Base-by-base conservation (phyloP, 2,888 invertebrate genomes). In the Loripinus fragilis region DNA sequence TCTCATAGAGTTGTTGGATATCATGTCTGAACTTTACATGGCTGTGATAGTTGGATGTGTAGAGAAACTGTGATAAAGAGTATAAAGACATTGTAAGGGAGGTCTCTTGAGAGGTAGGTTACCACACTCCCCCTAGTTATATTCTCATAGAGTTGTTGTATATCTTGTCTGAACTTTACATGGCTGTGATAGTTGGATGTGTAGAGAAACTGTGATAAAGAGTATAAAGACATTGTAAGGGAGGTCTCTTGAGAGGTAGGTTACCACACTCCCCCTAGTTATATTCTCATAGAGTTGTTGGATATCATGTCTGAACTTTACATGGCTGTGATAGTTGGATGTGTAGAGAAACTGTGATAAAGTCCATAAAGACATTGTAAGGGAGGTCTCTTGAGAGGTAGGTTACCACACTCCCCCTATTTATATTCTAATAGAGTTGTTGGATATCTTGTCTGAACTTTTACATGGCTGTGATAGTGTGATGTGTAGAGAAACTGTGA, bases 311-410 rank as follows among this genome's bases (percentile, higher is more conserved):
- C 88, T 10, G 89, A 89, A 78, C 71, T n/a, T 76, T 90, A 28
- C 83, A 85, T 33, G 86, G 86, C 20, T 84, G 79, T 23, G 88
- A 88, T 68, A 83, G 84, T 64, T 90, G 91, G 90, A 33, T 90
- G 30, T 87, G 88, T 67, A 72, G 88, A 17, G 89, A 92, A n/a
- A 85, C 85, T 30, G 88, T 89, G 0, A 76, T 89, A 25, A 72
- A 72, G 7, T 74, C 81, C 10, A 69, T 88, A 42, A 42, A 42
- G 15, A 12, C 42, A 42, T 89, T 10, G 60, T 86, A 45, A n/a
- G 91, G 91, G 2, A 86, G 81, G 73, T 87, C 87, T 25, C 71
- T 91, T 7, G 87, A 90, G 78, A 88, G 87, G 91, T 90, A 80
- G 17, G 8, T 42, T 12, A n/a, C n/a, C n/a, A n/a, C n/a, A n/a